Conservation (phyloP, 2,888 invertebrate genomes). For the Xestia sexstrigata region DNA sequence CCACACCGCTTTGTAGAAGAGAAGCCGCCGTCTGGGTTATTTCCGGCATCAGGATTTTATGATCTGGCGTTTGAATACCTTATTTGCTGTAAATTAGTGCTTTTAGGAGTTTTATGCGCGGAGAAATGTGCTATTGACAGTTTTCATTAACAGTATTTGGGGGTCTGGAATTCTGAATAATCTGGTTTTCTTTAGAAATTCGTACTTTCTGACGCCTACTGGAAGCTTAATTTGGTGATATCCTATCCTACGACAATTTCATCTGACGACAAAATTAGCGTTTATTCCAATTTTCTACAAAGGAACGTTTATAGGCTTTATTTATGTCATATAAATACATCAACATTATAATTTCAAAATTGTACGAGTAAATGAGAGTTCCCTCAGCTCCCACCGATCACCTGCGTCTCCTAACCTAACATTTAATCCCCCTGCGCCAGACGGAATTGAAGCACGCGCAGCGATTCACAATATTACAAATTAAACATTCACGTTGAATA, state of each 20-base stretch:
- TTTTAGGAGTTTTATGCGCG: constrained; percentile 22
- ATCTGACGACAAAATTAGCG: not conserved
- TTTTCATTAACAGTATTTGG: constrained; percentile 5
- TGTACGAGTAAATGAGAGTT: constrained; percentile 20
- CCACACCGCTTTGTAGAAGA: constrained; percentile 46
- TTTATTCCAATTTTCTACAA: not conserved
- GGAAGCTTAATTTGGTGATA: not conserved
- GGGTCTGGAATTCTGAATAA: not conserved
- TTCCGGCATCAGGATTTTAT: constrained; percentile 64
- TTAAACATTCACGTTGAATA: constrained; percentile 73
- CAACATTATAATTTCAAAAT: constrained; percentile 26
- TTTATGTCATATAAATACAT: not conserved
- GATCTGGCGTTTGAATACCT: constrained; percentile 50
- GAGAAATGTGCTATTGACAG: not conserved
- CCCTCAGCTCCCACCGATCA: constrained; percentile 17
- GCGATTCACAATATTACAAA: constrained; percentile 75
- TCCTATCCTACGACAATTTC: not conserved
- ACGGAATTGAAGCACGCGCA: constrained; percentile 68
- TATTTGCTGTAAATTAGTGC: constrained; percentile 42
- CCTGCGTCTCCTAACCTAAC: constrained; percentile 49
- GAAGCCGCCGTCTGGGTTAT: constrained; percentile 62
- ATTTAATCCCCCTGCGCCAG: constrained; percentile 65
- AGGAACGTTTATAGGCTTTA: not conserved
- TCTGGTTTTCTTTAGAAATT: not conserved
- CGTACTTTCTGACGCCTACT: not conserved